Percentiles rank a stretch among this genome's conserved stretches.
Evolutionary conservation across 2,113 vertebrate genomes (phyloP).

Genomic region (Chaenocephalus aceratus): DNA sequence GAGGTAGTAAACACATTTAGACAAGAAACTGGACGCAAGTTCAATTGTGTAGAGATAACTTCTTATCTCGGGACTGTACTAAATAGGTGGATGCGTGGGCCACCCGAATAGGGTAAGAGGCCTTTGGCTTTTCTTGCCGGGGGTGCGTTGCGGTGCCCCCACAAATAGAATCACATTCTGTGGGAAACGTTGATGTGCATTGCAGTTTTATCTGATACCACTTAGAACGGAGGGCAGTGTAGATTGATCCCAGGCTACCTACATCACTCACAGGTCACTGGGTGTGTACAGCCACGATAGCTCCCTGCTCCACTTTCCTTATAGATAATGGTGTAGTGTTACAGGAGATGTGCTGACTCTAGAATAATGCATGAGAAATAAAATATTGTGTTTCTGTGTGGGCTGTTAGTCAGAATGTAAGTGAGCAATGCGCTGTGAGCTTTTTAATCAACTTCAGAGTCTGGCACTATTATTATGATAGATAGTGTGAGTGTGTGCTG

Average conservation of each 20-base stretch:
- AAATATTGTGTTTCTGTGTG: constrained; percentile 24
- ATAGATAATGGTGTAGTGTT: constrained; percentile 51
- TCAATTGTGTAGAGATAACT: constrained; percentile 8
- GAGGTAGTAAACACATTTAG: constrained; percentile 15
- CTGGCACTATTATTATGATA: constrained; percentile 7
- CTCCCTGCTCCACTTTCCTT: constrained; percentile 3
- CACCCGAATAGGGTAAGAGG: too few species aligned
- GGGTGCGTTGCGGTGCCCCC: too few species aligned
- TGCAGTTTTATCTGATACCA: constrained; percentile 23
- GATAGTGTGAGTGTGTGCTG: constrained; percentile 29
- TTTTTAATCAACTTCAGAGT: constrained; percentile 14
- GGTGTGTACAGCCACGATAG: background rate
- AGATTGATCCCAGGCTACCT: constrained; percentile 27
- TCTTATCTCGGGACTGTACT: background rate
- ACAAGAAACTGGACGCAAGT: constrained; percentile 8
- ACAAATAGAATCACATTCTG: too few species aligned
- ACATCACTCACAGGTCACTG: constrained; percentile 26
- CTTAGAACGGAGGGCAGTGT: constrained; percentile 26
- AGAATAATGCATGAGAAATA: constrained; percentile 51
- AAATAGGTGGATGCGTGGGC: too few species aligned
- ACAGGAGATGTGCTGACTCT: constrained; percentile 29
- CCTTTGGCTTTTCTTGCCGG: too few species aligned
- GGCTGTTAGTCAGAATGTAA: constrained; percentile 4
- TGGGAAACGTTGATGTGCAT: background rate
- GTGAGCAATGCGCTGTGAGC: background rate